Evolutionary conservation across 2,888 invertebrate species (phyloP).

Genomic region (Apodemia zela): DNA sequence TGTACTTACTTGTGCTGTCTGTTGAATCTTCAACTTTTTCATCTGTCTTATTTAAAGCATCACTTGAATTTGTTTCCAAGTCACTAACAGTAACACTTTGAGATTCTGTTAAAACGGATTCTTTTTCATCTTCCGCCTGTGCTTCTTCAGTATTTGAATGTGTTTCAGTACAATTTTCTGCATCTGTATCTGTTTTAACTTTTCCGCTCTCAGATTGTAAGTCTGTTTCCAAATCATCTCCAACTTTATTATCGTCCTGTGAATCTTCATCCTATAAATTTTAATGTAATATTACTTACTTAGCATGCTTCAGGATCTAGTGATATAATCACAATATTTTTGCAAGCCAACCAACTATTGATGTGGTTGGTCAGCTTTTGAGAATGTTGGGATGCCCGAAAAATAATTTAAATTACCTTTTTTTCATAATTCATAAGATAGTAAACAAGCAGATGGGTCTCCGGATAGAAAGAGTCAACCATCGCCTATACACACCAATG

Average conservation of each 20-base stretch:
- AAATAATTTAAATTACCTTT: too few species aligned
- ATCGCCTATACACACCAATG: too few species aligned
- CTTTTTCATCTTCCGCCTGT: background rate
- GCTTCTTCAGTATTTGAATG: background rate
- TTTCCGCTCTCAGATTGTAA: constrained; percentile 53
- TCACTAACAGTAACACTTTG: background rate
- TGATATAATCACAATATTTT: too few species aligned
- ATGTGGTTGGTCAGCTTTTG: too few species aligned
- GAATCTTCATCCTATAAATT: constrained; percentile 45
- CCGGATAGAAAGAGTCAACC: too few species aligned
- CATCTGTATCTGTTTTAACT: constrained; percentile 20
- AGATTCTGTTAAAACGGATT: background rate
- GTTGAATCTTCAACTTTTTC: constrained; percentile 31
- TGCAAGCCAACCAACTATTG: too few species aligned
- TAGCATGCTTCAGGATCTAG: too few species aligned
- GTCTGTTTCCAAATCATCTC: constrained; percentile 47
- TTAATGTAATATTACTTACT: background rate
- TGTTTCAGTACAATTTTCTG: background rate
- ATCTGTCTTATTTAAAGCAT: constrained; percentile 39
- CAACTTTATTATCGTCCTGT: constrained; percentile 55
- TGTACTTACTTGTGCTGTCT: constrained; percentile 38
- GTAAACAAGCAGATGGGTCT: too few species aligned
- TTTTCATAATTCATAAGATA: too few species aligned
- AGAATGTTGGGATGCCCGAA: too few species aligned
- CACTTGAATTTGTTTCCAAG: constrained; percentile 31